These are phyloP conservation scores for Ornithorhynchus anatinus DNA, from an alignment of 2,113 vertebrate species.

Conservation along the genomic window DNA sequence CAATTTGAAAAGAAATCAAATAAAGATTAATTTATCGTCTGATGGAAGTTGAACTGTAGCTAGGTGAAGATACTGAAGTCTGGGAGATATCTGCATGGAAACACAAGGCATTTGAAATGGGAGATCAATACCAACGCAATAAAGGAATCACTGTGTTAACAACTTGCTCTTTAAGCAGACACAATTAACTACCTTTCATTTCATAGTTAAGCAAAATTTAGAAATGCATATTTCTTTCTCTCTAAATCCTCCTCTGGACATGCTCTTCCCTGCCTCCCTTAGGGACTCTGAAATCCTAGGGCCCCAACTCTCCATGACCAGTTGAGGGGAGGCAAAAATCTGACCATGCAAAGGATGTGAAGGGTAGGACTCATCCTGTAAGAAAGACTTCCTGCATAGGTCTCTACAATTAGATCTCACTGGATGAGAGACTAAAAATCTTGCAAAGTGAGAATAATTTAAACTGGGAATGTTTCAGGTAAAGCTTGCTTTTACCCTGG, in stretches of 20 bases:
- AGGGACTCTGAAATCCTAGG: background rate
- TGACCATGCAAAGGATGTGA: constrained; percentile 10
- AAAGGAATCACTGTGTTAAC: background rate
- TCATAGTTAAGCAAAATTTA: background rate
- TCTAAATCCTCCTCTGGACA: background rate
- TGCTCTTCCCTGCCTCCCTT: background rate
- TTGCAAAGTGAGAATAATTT: too few relatives aligned
- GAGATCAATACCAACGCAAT: background rate
- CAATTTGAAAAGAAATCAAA: background rate
- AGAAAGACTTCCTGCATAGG: constrained; percentile 3
- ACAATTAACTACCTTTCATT: background rate
- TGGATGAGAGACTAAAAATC: background rate
- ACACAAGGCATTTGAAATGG: background rate
- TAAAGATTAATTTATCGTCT: background rate
- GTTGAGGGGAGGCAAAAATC: background rate
- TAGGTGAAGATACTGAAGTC: background rate
- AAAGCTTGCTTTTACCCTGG: too few relatives aligned
- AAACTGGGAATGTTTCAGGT: too few relatives aligned
- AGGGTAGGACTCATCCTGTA: background rate
- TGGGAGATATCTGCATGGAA: constrained; percentile 1
- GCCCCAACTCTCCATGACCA: background rate
- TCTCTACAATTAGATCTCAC: background rate
- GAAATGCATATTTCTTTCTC: background rate
- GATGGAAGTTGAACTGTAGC: background rate
- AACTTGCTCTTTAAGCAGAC: background rate